Evolutionary conservation across 2,113 vertebrate species (phyloP), one percentile per base, ranked within the genome.

Genomic region (Rhinoptilus africanus): DNA sequence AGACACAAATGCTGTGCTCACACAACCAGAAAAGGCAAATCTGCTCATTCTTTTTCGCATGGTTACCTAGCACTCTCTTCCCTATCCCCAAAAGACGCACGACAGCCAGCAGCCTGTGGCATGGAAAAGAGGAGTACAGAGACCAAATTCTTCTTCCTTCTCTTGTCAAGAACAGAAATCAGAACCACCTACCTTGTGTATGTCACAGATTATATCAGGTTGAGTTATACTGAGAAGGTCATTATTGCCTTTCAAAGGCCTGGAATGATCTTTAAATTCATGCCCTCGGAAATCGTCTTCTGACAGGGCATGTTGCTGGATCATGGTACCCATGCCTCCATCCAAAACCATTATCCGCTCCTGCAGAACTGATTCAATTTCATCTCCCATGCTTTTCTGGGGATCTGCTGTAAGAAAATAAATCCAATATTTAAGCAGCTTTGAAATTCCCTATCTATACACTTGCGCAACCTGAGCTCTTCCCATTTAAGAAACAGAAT

Each of bases 321-420:
- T 99, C 99, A 99, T 99, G n/a, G 99, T 99, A 18, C 99, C 99
- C 99, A 99, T 99, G 9, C 99, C 99, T 17, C 99, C 99, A 47
- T 99, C 99, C 63, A 99, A 98, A 92, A 99, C 97, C 99, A 99
- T 98, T 77, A 99, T 99, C 89, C 98, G 98, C 72, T 99, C 97
- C 96, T 64, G 98, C 43, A 99, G 97, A 80, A 98, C 69, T 13
- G 96, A 96, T 83, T 97, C 97, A 34, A 99, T 97, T 94, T 99
- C 99, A 32, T 97, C 93, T 94, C 98, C 98, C 48, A 98, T 10
- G 7, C 50, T 95, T 79, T 82, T 93, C 64, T 82, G 80, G 51
- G 48, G 12, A 76, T n/a, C 94, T 90, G 56, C 81, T 93, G 85
- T 50, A 94, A 95, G 48, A 89, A 79, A 77, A 87, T 15, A 93